Evolutionary conservation across 2,113 vertebrate species (phyloP).

Genomic region (Trogon melanurus): DNA sequence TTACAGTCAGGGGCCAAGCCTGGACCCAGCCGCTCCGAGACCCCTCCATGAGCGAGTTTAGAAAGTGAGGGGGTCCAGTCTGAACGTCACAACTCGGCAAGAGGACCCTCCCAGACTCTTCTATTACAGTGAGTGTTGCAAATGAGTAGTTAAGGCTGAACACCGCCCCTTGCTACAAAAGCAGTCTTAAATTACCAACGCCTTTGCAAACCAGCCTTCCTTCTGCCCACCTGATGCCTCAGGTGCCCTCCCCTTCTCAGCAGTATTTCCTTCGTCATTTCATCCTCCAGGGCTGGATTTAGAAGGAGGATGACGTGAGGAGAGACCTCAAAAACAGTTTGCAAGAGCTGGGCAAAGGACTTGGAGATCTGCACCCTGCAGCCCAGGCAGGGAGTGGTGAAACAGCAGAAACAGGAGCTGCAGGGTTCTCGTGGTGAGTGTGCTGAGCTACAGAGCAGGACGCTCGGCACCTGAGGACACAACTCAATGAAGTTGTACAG

Average conservation of each 20-base stretch:
- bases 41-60: too few relatives aligned
- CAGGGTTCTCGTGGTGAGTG: slow-evolving; percentile 42
- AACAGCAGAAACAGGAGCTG: slow-evolving; percentile 63
- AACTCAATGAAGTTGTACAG: slow-evolving; percentile 57
- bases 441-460: slow-evolving; percentile 63
- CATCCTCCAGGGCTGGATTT: slow-evolving; percentile 63
- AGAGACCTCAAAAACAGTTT: slow-evolving; percentile 69
- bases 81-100: too few relatives aligned
- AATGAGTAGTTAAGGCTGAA: background rate
- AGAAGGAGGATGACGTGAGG: slow-evolving; percentile 65
- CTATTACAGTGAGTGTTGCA: too few relatives aligned
- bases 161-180: too few relatives aligned
- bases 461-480: slow-evolving; percentile 30
- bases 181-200: background rate
- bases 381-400: slow-evolving; percentile 37
- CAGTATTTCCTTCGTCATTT: background rate
- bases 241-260: background rate
- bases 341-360: slow-evolving; percentile 55
- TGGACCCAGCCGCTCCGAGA: too few relatives aligned
- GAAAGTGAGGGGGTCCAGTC: too few relatives aligned
- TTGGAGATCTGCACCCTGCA: slow-evolving; percentile 58
- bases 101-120: too few relatives aligned
- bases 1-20: too few relatives aligned
- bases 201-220: background rate
- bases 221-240: too few relatives aligned